phyloP scores from a whole-genome alignment of 2,797 vertebrate genomes.

The Capromys pilorides region DNA sequence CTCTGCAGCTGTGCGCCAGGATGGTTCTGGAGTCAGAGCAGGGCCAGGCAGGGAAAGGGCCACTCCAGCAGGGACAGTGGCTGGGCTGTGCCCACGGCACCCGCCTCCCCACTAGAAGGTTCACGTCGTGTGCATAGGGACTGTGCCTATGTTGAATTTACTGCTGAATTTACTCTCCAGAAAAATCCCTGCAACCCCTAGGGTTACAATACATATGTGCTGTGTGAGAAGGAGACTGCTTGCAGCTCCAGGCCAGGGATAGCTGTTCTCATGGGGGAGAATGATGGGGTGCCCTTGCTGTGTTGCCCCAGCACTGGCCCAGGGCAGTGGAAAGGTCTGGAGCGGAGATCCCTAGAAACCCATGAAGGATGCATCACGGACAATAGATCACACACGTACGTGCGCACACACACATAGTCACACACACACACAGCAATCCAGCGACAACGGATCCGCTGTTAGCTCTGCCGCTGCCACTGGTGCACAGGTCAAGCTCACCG shows the following conservation, averaged over 20 bases:
- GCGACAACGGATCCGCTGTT: background rate
- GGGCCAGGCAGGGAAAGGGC: too few relatives aligned
- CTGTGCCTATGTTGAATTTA: background rate
- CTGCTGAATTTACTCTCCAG: background rate
- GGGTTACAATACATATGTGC: background rate
- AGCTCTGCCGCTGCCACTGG: background rate
- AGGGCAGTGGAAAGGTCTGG: background rate
- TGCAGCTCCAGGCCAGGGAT: background rate
- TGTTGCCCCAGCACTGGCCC: background rate
- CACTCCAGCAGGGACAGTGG: background rate
- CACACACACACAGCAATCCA: background rate
- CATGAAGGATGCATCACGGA: too few relatives aligned
- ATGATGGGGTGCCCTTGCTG: background rate
- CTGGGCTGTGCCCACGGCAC: background rate
- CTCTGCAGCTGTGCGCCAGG: background rate
- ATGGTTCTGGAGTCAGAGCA: background rate
- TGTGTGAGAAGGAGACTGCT: background rate
- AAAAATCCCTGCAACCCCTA: background rate
- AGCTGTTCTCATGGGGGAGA: background rate
- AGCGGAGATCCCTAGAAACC: background rate
- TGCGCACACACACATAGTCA: too few relatives aligned
- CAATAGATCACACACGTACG: too few relatives aligned
- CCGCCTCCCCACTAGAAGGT: background rate
- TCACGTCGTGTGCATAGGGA: background rate
- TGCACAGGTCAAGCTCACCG: background rate